Conservation (phyloP, 1,140 invertebrate species). For the Drosophila ercepeae region DNA sequence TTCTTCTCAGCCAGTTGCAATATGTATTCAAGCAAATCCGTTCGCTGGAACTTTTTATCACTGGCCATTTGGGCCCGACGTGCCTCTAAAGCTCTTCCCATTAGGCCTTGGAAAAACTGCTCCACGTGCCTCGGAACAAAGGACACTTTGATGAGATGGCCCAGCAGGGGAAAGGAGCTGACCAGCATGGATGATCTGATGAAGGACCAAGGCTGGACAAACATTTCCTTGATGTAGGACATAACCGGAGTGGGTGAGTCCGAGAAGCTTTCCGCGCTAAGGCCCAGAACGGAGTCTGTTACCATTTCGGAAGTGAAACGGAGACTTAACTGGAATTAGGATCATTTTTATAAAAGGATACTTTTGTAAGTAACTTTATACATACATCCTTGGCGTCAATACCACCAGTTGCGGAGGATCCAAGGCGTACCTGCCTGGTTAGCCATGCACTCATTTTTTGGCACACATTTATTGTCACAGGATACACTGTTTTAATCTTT, state of each 20-base stretch:
- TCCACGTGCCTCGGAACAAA: slow-evolving; percentile 54
- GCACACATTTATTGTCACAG: slow-evolving; percentile 72
- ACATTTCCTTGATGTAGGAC: slow-evolving; percentile 50
- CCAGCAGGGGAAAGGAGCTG: slow-evolving; percentile 47
- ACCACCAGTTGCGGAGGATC: slow-evolving; percentile 19
- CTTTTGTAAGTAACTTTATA: not conserved
- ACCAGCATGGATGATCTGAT: slow-evolving; percentile 41
- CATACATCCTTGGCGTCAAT: slow-evolving; percentile 66
- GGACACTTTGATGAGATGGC: slow-evolving; percentile 37
- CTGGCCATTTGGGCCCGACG: slow-evolving; percentile 46
- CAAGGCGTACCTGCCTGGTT: slow-evolving; percentile 48
- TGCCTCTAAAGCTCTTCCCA: slow-evolving; percentile 64
- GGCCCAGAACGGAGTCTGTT: slow-evolving; percentile 84
- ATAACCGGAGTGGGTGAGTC: slow-evolving; percentile 60
- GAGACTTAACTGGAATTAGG: slow-evolving; percentile 65
- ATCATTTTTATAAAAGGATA: not conserved
- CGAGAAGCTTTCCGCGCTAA: slow-evolving; percentile 81
- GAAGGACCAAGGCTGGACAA: slow-evolving; percentile 43
- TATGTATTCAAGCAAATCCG: slow-evolving; percentile 83
- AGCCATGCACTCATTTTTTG: slow-evolving; percentile 57
- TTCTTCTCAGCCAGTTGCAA: slow-evolving; percentile 74
- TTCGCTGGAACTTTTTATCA: slow-evolving; percentile 53
- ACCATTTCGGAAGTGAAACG: slow-evolving; percentile 85
- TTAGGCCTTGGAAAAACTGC: slow-evolving; percentile 74
- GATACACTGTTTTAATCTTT: slow-evolving; percentile 74